phyloP scores from a whole-genome alignment of 2,113 vertebrate species.

The Petaurus breviceps region DNA sequence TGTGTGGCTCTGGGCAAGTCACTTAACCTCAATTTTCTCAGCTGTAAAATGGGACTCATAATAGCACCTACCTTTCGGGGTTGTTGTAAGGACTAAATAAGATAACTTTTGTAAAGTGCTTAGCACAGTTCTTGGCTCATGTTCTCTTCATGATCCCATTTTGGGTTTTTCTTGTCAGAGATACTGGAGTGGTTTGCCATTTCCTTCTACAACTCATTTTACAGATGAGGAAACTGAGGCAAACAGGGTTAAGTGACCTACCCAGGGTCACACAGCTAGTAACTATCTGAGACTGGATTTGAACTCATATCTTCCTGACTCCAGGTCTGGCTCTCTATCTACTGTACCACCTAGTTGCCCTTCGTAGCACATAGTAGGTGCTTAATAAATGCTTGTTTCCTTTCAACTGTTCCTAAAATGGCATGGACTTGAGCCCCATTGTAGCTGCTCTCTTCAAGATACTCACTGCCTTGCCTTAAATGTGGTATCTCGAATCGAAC shows the following conservation, averaged over 20 bases:
- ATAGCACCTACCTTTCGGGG: not conserved
- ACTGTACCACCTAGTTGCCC: no score
- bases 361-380: not conserved
- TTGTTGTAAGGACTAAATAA: not conserved
- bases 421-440: not conserved
- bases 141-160: no score
- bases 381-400: not conserved
- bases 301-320: no score
- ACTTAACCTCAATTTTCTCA: not conserved
- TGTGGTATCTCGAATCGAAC: not conserved
- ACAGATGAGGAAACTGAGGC: no score
- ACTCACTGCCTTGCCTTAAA: not conserved
- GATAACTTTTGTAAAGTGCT: not conserved
- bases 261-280: no score
- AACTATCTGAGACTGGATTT: no score
- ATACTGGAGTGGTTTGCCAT: no score
- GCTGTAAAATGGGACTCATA: not conserved
- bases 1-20: not conserved
- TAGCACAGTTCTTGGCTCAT: not conserved
- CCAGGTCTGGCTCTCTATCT: no score
- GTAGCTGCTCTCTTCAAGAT: not conserved
- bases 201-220: no score
- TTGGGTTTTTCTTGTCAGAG: no score
- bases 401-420: not conserved
- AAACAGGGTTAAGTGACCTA: no score